Evolutionary conservation across 1,140 invertebrate species (phyloP).

Genomic region (Stegodyphus mimosarum): DNA sequence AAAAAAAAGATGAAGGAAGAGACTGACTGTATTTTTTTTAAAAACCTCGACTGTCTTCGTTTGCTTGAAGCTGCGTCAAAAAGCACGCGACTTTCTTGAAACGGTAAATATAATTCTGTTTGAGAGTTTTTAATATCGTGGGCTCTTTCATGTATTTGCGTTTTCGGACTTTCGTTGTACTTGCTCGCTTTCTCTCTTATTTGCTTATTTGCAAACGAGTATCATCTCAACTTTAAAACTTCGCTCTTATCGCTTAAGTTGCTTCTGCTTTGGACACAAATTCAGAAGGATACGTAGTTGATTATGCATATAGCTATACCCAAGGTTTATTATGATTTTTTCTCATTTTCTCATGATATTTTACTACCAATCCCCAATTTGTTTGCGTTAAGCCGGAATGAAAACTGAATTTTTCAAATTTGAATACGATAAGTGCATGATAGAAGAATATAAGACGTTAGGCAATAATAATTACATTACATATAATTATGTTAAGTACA

Average conservation of each 20-base stretch:
- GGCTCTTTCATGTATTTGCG: background rate
- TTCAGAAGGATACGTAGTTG: no score
- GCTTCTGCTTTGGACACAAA: no score
- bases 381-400: no score
- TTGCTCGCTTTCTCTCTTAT: background rate
- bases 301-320: no score
- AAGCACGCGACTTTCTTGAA: constrained; percentile 18
- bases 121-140: constrained; percentile 49
- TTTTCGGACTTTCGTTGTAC: background rate
- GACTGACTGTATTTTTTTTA: background rate
- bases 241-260: background rate
- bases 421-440: no score
- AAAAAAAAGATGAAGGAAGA: constrained; percentile 4
- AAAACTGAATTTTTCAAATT: no score
- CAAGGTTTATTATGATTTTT: no score
- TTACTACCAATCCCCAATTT: no score
- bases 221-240: background rate
- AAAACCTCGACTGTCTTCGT: constrained; percentile 28
- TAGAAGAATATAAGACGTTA: no score
- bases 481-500: no score
- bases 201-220: background rate
- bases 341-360: no score
- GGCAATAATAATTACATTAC: no score
- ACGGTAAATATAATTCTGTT: constrained; percentile 48
- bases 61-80: constrained; percentile 40